Base-by-base conservation (phyloP, 2,888 invertebrate genomes). In the Amphipoea oculea region DNA sequence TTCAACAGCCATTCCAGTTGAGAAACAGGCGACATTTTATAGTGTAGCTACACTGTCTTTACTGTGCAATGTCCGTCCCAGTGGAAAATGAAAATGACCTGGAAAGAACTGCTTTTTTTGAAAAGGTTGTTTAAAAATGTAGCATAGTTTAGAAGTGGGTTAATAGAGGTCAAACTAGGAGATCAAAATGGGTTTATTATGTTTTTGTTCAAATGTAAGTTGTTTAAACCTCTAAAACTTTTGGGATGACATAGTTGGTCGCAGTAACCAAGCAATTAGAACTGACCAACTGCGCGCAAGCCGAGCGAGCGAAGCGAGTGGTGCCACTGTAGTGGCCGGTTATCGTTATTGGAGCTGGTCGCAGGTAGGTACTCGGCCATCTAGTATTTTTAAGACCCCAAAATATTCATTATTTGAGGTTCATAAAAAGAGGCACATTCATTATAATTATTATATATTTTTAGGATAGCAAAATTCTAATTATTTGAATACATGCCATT, bases 1-100 rank as follows among this genome's bases (percentile, higher is more conserved):
- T 95, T 93, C 92, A 95, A 93, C 93, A 90, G 90, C 91, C 91
- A 92, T 94, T 94, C 91, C 89, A 91, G 90, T 88, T 90, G 91
- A 88, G 91, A 92, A 90, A 93, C 83, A 86, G 87, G 86, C 90
- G 88, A 91, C 89, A 88, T 91, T 91, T 92, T 91, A 91, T 91
- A 91, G 91, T 88, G 86, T 86, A 79, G 86, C 82, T 82, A 78
- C 80, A 84, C 85, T 85, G 89, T 89, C 86, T 91, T 92, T 91
- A 89, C 90, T 80, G 83, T 85, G 81, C 86, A 76, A 72, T 85
- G 84, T 87, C 81, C 85, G 81, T 86, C 75, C 82, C 83, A 76
- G 82, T 74, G 81, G 83, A 86, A 89, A 90, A 90, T 90, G 76
- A 90, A 91, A 89, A 88, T 87, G 84, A 88, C 84, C 84, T 88